Evolutionary conservation across 2,888 invertebrate genomes (phyloP), one percentile per base, ranked within the genome.

Genomic region (Aleiodes leptofemur): DNA sequence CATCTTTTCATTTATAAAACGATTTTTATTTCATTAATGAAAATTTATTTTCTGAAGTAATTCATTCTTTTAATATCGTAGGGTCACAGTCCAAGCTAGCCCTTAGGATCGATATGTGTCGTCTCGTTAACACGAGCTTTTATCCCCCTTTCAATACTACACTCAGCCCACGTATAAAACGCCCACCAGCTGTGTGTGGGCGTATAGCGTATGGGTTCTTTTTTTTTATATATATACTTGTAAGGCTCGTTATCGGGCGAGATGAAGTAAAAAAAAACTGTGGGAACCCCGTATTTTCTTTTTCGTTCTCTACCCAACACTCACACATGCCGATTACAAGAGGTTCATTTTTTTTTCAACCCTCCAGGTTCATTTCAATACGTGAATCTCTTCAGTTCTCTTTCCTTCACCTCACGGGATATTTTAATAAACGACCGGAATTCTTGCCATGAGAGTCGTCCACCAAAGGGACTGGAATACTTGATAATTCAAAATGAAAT

Each of bases 21-120:
- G 3, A 7, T 43, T 43, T 8, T 43, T 9, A 9, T 43, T 43
- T 9, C 7, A 43, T 43, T 43, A 1, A 43, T 11, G 3, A 8
- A 9, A 9, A 43, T 43, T 43, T 3, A 43, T 9, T 43, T 38
- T 38, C n/a, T 43, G 11, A 31, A 8, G 0, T 16, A 16, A 55
- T 55, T 4, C 8, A 5, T 61, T 38, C 9, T 6, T 34, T 34
- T 34, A 34, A 34, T 34, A 64, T 23, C 8, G 16, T 48, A 14
- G 48, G 8, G 14, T 43, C 64, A 59, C 16, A 38, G 38, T 38
- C 61, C 61, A 38, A 13, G 34, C 14, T 7, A 6, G 43, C 48
- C 64, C 43, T 23, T 14, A 6, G 64, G 64, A 64, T 64, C 64
- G 34, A 64, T 64, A 64, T 64, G 48, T 64, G 64, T 64, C 64